Evolutionary conservation across 2,888 invertebrate genomes (phyloP).

Genomic region (Xanthia togata): DNA sequence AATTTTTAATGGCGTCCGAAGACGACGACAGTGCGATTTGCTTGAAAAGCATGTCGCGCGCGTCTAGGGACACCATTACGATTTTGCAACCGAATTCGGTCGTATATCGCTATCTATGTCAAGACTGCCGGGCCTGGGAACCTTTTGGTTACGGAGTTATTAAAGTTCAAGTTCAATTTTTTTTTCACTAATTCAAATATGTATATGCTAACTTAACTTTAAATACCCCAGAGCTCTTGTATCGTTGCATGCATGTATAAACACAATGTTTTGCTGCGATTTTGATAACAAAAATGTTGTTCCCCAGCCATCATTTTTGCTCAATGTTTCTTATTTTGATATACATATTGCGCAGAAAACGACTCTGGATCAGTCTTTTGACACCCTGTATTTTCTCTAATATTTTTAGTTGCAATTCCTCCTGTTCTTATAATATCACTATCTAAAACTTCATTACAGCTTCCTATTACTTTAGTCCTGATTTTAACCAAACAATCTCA

Average conservation of each 20-base stretch:
- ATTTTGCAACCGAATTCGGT: too few relatives aligned
- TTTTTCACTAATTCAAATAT: neutral
- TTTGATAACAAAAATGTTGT: neutral
- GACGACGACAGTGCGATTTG: too few relatives aligned
- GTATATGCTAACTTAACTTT: neutral
- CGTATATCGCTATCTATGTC: too few relatives aligned
- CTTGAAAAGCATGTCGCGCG: too few relatives aligned
- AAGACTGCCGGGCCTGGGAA: too few relatives aligned
- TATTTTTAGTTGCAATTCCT: neutral
- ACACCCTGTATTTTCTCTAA: neutral
- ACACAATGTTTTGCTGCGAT: neutral
- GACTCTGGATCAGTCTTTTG: neutral
- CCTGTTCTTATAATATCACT: neutral
- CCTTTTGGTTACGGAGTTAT: neutral
- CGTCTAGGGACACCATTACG: too few relatives aligned
- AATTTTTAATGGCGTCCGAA: too few relatives aligned
- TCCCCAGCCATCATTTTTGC: neutral
- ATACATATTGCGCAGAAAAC: neutral
- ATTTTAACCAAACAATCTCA: slow-evolving; percentile 49
- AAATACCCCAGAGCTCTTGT: neutral
- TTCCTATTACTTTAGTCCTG: neutral
- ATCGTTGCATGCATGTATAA: neutral
- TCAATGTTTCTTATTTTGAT: neutral
- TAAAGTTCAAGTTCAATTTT: neutral
- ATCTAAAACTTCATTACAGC: neutral